These are phyloP conservation scores for Gasterosteus aculeatus DNA, from an alignment of 2,113 vertebrate genomes.

Conservation along the genomic window DNA sequence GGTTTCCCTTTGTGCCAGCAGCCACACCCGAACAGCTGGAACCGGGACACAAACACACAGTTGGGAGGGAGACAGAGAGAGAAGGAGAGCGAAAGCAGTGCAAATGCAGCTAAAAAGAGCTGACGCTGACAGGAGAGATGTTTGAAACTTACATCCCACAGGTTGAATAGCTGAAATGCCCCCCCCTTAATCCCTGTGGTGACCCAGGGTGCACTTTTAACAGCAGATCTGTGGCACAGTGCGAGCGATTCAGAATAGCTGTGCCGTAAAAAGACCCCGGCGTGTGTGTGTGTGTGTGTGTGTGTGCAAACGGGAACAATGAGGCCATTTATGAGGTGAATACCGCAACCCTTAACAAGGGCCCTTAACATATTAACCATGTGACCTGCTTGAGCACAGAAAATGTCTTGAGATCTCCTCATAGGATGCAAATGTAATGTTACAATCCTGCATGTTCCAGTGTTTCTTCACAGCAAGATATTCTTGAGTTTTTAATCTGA, in stretches of 20 bases:
- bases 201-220: slow-evolving; percentile 24
- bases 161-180: slow-evolving; percentile 14
- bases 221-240: slow-evolving; percentile 50
- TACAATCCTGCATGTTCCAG: slow-evolving; percentile 1
- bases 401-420: slow-evolving; percentile 26
- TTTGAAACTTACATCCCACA: slow-evolving; percentile 3
- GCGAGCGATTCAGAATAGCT: slow-evolving; percentile 47
- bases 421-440: slow-evolving; percentile 3
- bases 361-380: slow-evolving; percentile 69
- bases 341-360: slow-evolving; percentile 66
- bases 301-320: slow-evolving; percentile 67
- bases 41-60: slow-evolving; percentile 57
- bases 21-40: slow-evolving; percentile 66
- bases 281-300: slow-evolving; percentile 17
- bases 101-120: slow-evolving; percentile 15
- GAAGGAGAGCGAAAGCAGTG: slow-evolving; percentile 12
- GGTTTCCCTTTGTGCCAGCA: slow-evolving; percentile 58
- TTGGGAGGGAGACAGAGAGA: slow-evolving; percentile 11
- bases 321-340: slow-evolving; percentile 70
- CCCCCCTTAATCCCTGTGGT: background rate
- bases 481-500: slow-evolving; percentile 19
- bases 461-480: background rate
- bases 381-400: slow-evolving; percentile 60
- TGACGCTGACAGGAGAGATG: slow-evolving; percentile 11
- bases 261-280: slow-evolving; percentile 50